A percentile compares a stretch with the other conserved stretches of the same genome.
These are phyloP conservation scores for Momotus momota DNA, from an alignment of 2,797 vertebrate genomes.

Conservation along the genomic window DNA sequence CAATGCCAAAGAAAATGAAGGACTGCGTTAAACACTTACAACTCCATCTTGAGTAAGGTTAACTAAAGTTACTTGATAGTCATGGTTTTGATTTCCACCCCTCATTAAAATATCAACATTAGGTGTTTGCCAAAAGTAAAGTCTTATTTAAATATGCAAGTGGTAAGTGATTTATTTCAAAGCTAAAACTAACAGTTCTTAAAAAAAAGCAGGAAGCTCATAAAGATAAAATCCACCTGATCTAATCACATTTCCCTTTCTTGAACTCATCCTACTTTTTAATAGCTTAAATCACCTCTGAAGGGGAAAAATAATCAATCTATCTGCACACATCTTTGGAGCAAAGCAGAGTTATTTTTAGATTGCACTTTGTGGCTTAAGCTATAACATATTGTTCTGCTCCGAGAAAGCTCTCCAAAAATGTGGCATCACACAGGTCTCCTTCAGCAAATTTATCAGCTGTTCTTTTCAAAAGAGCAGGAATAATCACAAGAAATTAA, in stretches of 20 bases:
- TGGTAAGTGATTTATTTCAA: background rate
- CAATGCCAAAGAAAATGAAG: background rate
- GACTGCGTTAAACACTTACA: background rate
- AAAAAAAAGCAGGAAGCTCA: background rate
- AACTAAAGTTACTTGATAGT: background rate
- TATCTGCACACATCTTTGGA: background rate
- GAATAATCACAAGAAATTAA: background rate
- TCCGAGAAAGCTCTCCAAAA: background rate
- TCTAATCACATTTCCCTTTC: conserved; percentile 25
- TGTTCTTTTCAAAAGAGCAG: background rate
- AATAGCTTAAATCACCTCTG: conserved; percentile 33
- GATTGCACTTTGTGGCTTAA: conserved; percentile 15
- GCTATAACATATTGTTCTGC: background rate
- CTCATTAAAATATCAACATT: background rate
- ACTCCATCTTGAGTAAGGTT: background rate
- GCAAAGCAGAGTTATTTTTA: conserved; percentile 62
- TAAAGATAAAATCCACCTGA: background rate
- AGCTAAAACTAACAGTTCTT: conserved; percentile 17
- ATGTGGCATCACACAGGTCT: background rate
- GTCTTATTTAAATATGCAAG: background rate
- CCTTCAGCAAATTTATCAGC: background rate
- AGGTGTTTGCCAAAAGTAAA: background rate
- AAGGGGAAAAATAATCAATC: conserved; percentile 58
- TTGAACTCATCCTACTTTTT: background rate
- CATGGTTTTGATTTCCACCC: background rate